Evolutionary conservation across 2,797 vertebrate genomes (phyloP).

Genomic region (Bufotes viridis): DNA sequence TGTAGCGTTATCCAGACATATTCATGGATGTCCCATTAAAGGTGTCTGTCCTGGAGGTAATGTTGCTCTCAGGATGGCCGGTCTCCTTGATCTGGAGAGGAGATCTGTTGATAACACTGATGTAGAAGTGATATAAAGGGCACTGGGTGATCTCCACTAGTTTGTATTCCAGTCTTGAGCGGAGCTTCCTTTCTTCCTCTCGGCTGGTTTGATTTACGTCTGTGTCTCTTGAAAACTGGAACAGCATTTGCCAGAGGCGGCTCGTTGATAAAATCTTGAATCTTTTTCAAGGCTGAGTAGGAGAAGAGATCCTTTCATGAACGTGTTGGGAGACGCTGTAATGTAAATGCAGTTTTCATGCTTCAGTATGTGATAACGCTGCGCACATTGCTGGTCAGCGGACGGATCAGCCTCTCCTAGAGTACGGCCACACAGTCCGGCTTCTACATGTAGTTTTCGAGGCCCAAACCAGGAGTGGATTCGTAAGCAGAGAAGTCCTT

Average conservation of each 20-base stretch:
- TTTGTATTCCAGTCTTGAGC: background rate
- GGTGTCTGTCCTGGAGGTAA: too few relatives aligned
- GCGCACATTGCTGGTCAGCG: background rate
- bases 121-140: background rate
- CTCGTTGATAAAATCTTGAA: background rate
- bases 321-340: background rate
- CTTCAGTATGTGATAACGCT: background rate
- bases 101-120: background rate
- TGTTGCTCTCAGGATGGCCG: too few relatives aligned
- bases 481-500: too few relatives aligned
- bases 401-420: background rate
- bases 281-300: conserved; percentile 5
- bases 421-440: too few relatives aligned
- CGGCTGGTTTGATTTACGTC: conserved; percentile 26
- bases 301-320: conserved; percentile 12
- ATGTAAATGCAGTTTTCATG: conserved; percentile 39
- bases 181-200: background rate
- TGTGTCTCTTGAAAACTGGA: conserved; percentile 35
- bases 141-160: background rate
- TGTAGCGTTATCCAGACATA: too few relatives aligned
- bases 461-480: too few relatives aligned
- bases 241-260: conserved; percentile 31
- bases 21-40: too few relatives aligned
- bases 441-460: too few relatives aligned
- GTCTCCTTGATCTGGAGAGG: too few relatives aligned